These are phyloP conservation scores for Merodon equestris DNA, from an alignment of 2,888 invertebrate genomes.

Conservation along the genomic window DNA sequence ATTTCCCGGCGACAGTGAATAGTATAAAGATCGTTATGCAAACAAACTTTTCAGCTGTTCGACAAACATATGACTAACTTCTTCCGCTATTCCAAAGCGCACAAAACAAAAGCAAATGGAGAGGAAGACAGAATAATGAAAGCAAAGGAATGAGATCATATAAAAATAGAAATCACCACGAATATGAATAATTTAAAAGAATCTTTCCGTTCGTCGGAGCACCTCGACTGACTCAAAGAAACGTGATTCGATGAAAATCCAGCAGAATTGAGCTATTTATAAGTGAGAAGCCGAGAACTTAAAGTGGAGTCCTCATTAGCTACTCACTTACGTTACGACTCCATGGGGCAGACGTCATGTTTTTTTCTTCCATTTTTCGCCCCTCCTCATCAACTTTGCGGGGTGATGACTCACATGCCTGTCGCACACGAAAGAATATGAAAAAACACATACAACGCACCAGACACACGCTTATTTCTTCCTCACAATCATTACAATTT, in stretches of 20 bases:
- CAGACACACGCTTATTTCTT: background rate
- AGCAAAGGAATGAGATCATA: conserved; percentile 57
- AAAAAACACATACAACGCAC: no score
- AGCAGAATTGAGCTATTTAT: conserved; percentile 55
- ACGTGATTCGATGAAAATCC: conserved; percentile 15
- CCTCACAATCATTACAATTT: conserved; percentile 47
- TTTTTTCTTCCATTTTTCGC: background rate
- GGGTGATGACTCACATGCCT: conserved; percentile 59
- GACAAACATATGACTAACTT: conserved; percentile 55
- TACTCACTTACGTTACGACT: conserved; percentile 24
- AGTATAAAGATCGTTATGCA: conserved; percentile 38
- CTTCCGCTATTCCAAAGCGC: conserved; percentile 35
- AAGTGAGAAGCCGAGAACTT: conserved; percentile 46
- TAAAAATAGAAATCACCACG: conserved; percentile 57
- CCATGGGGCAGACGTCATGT: conserved; percentile 60
- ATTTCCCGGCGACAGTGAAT: conserved; percentile 14
- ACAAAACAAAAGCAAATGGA: no score
- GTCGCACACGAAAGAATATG: conserved; percentile 16
- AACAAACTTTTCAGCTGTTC: conserved; percentile 47
- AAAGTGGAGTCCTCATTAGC: conserved; percentile 30
- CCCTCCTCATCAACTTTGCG: conserved; percentile 43
- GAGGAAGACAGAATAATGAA: conserved; percentile 12
- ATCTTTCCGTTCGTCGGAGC: conserved; percentile 1
- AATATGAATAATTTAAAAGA: conserved; percentile 52
- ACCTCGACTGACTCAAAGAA: no score